phyloP scores from a whole-genome alignment of 1,140 invertebrate species.

The Triops longicaudatus region DNA sequence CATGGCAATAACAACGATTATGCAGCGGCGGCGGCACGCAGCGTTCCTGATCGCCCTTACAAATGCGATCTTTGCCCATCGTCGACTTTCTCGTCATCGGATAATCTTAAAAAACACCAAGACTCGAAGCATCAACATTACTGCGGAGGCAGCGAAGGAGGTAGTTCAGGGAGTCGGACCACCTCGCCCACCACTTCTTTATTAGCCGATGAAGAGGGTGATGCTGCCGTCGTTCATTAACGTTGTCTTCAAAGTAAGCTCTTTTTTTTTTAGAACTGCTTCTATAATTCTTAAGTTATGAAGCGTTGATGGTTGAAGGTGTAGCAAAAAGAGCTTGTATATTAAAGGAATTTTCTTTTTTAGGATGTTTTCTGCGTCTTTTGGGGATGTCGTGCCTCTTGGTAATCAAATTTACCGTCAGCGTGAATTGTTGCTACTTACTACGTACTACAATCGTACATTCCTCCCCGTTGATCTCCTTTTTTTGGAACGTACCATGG shows the following conservation, averaged over 20 bases:
- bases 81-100: constrained; percentile 72
- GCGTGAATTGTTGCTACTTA: too few species aligned
- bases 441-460: neutral
- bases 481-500: neutral
- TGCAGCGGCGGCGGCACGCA: constrained; percentile 38
- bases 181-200: neutral
- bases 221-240: neutral
- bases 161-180: constrained; percentile 13
- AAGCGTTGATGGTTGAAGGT: too few species aligned
- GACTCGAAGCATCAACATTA: constrained; percentile 53
- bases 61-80: constrained; percentile 76
- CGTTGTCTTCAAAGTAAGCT: too few species aligned
- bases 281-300: too few species aligned
- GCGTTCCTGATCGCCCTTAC: constrained; percentile 68
- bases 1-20: constrained; percentile 51
- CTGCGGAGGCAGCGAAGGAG: constrained; percentile 31
- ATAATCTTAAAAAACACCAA: constrained; percentile 67
- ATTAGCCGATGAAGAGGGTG: neutral
- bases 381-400: too few species aligned
- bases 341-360: too few species aligned
- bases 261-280: too few species aligned
- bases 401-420: too few species aligned
- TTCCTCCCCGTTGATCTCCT: constrained; percentile 1
- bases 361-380: too few species aligned
- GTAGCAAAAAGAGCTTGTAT: too few species aligned